Percentiles rank a stretch among this genome's conserved stretches.
These are phyloP conservation scores for Drosophila peninsularis DNA, from an alignment of 2,888 invertebrate species.

Conservation along the genomic window DNA sequence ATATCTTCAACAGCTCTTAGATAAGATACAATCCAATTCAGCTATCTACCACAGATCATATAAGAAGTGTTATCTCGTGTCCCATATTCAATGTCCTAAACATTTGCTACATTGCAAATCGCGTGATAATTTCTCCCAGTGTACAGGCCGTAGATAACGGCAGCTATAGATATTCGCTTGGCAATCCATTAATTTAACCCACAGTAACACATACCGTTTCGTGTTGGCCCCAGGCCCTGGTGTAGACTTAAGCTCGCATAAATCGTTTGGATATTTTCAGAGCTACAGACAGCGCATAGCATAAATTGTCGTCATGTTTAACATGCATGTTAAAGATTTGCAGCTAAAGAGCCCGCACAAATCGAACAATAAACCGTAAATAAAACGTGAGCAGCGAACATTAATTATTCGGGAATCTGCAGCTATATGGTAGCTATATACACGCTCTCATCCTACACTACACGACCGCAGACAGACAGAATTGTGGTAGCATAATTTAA, in stretches of 20 bases:
- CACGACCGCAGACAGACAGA: slow-evolving; percentile 8
- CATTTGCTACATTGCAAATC: too few species aligned
- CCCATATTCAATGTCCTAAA: too few species aligned
- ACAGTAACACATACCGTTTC: slow-evolving; percentile 2
- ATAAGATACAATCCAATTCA: too few species aligned
- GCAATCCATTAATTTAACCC: slow-evolving; percentile 10
- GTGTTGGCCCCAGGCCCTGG: neutral
- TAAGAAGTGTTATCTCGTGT: too few species aligned
- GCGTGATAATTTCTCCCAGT: slow-evolving; percentile 22
- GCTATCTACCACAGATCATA: too few species aligned
- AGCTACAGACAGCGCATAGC: slow-evolving; percentile 49
- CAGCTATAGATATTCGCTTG: slow-evolving; percentile 4
- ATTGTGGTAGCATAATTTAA: slow-evolving; percentile 30
- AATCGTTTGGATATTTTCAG: slow-evolving; percentile 48
- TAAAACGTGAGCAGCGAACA: slow-evolving; percentile 66
- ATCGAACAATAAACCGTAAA: slow-evolving; percentile 70
- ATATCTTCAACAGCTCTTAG: too few species aligned
- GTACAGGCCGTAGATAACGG: slow-evolving; percentile 11
- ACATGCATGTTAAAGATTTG: slow-evolving; percentile 37
- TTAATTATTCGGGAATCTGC: slow-evolving; percentile 62
- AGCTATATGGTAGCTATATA: slow-evolving; percentile 6
- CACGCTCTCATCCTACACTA: neutral
- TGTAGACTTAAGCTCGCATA: slow-evolving; percentile 34
- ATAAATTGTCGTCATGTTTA: slow-evolving; percentile 74
- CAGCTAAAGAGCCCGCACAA: slow-evolving; percentile 23